Evolutionary conservation across 1,140 invertebrate genomes (phyloP).

Genomic region (Planococcus citri): DNA sequence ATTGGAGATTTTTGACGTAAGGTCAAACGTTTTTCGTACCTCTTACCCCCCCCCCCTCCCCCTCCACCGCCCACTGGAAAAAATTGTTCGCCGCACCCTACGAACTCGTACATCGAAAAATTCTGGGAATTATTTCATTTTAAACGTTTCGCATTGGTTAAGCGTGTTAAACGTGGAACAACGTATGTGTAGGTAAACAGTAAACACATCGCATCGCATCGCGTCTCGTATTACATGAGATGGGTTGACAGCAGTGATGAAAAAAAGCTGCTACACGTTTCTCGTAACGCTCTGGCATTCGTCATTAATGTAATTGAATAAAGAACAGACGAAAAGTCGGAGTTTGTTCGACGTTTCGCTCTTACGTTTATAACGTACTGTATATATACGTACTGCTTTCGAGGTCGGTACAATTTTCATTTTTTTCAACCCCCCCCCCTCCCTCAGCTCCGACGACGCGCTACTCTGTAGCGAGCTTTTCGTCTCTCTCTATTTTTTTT

Average conservation of each 20-base stretch:
- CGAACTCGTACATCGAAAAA: too few species aligned
- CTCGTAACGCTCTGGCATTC: not conserved
- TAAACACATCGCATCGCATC: not conserved
- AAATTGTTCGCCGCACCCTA: too few species aligned
- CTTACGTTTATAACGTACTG: too few species aligned
- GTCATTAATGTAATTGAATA: conserved; percentile 8
- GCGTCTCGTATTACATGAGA: not conserved
- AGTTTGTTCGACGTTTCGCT: not conserved
- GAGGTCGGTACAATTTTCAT: not conserved
- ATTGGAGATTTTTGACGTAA: too few species aligned
- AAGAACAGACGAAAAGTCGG: not conserved
- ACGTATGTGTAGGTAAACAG: not conserved
- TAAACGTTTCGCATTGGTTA: not conserved
- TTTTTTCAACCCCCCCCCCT: too few species aligned
- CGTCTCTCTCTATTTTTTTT: not conserved
- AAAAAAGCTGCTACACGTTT: not conserved
- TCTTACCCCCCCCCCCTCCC: too few species aligned
- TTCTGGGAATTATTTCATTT: not conserved
- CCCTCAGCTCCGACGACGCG: too few species aligned
- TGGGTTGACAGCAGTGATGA: not conserved
- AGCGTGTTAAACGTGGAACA: not conserved
- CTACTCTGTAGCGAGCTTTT: too few species aligned
- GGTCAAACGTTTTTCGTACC: too few species aligned
- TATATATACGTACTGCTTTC: too few species aligned
- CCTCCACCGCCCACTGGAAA: too few species aligned